Evolutionary conservation across 2,113 vertebrate species (phyloP).

Genomic region (Eulacestoma nigropectus): DNA sequence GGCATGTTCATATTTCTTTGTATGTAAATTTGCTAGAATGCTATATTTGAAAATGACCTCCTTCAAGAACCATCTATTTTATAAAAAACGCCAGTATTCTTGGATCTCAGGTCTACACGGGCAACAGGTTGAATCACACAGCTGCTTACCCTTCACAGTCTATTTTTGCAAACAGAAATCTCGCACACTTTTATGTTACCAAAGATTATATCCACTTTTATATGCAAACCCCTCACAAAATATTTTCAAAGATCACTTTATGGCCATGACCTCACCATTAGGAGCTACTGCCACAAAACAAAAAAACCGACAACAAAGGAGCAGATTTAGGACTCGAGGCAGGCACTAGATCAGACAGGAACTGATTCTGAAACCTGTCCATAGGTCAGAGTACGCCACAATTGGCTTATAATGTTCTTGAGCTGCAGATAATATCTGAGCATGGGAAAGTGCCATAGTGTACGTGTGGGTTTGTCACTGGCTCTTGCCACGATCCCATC

Average conservation of each 20-base stretch:
- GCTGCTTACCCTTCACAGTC: neutral
- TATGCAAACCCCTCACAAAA: neutral
- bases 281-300: neutral
- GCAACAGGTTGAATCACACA: neutral
- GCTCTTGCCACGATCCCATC: accelerated
- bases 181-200: neutral
- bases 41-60: neutral
- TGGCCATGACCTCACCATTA: neutral
- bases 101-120: neutral
- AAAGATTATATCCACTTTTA: neutral
- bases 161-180: neutral
- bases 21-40: neutral
- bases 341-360: neutral
- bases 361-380: neutral
- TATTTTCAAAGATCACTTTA: neutral
- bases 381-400: neutral
- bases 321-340: neutral
- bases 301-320: neutral
- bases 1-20: neutral
- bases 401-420: neutral
- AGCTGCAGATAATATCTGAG: neutral
- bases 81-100: neutral
- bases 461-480: accelerated
- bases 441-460: accelerated
- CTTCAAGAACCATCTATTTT: neutral